Evolutionary conservation across 2,888 invertebrate genomes (phyloP), one percentile per base, ranked within the genome.

Genomic region (Venusia cambrica): DNA sequence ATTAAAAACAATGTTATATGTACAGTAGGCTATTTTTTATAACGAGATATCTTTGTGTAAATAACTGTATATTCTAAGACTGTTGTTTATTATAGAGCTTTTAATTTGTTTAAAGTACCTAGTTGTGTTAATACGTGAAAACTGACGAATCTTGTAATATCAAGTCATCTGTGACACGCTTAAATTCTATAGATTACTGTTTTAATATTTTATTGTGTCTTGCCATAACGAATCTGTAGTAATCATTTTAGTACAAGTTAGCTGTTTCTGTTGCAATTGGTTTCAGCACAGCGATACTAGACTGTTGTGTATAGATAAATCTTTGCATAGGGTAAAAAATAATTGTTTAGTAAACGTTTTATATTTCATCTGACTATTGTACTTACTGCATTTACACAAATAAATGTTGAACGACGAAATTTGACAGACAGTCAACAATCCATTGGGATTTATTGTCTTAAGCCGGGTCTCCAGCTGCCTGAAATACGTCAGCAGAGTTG

Each of bases 21-120:
- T 84, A 85, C 77, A 81, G 78, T 85, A 85, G 81, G 67, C 70
- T 83, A 84, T 83, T 87, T 87, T n/a, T 78, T 81, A 63, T 85
- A 79, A 54, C 46, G 38, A 47, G 79, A 78, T 40, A 35, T 73
- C 69, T 79, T 77, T 75, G 76, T 84, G 84, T 85, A 85, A 84
- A 87, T 83, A 87, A 77, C 73, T 76, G 71, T 85, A 78, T 77
- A 70, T 78, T 73, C 69, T 85, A 87, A 85, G 87, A 87, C 85
- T 87, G 87, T 87, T 87, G 85, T 83, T 83, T 73, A 76, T 71
- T 76, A 71, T 81, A 85, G 79, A 85, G 79, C 72, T 72, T 87
- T 80, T 87, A 81, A 83, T 79, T 80, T 68, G 80, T 80, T 84
- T 72, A 65, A 73, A 70, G 65, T 73, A n/a, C n/a, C n/a, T n/a